phyloP scores from a whole-genome alignment of 2,888 invertebrate genomes.

The Hydrotaea cyrtoneurina region DNA sequence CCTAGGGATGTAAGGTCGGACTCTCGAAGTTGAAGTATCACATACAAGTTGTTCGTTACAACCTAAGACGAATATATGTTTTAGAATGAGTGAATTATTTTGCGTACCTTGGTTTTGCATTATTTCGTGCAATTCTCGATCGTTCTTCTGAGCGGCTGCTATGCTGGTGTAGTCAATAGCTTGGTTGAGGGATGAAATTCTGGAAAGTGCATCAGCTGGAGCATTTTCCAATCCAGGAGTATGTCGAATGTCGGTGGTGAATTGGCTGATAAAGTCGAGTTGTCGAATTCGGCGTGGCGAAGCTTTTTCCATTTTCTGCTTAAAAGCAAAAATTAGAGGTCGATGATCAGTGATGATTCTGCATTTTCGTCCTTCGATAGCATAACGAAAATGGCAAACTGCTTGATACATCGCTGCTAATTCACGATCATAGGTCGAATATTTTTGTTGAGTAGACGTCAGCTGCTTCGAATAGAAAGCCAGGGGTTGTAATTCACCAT shows the following conservation, averaged over 20 bases:
- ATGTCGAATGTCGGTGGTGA: constrained; percentile 25
- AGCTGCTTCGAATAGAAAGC: too few relatives aligned
- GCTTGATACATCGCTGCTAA: constrained; percentile 14
- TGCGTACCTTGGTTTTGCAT: background rate
- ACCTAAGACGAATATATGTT: background rate
- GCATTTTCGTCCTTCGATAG: too few relatives aligned
- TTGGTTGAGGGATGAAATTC: constrained; percentile 49
- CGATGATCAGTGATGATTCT: constrained; percentile 20
- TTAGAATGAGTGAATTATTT: constrained; percentile 23
- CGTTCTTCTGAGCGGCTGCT: constrained; percentile 67
- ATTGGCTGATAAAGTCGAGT: too few relatives aligned
- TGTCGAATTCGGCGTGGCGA: constrained; percentile 8
- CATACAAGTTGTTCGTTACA: constrained; percentile 32
- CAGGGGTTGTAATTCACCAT: too few relatives aligned
- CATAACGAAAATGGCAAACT: background rate
- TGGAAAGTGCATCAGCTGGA: constrained; percentile 18
- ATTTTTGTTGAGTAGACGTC: background rate
- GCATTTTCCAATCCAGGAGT: constrained; percentile 21
- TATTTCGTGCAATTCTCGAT: background rate
- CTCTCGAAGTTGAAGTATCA: background rate
- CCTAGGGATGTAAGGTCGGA: background rate
- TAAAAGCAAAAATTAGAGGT: constrained; percentile 23
- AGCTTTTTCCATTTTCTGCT: constrained; percentile 29
- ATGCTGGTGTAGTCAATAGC: constrained; percentile 9
- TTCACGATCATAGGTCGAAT: constrained; percentile 1